Evolutionary conservation across 2,888 invertebrate species (phyloP).

Genomic region (Lasioglossum pauxillum): DNA sequence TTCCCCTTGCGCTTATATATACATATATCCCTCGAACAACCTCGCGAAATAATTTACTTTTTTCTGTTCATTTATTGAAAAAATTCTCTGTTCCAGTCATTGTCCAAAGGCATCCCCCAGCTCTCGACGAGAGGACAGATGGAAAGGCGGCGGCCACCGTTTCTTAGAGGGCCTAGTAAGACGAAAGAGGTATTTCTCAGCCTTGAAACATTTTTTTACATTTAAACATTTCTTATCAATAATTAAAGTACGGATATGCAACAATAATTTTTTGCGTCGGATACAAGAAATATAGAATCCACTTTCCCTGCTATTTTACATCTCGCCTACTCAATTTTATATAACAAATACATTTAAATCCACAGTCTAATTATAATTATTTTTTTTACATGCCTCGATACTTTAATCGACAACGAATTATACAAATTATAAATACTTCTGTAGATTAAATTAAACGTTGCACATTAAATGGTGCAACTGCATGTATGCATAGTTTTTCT

Average conservation of each 20-base stretch:
- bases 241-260: too few relatives aligned
- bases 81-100: conserved; percentile 66
- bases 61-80: neutral
- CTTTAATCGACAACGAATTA: neutral
- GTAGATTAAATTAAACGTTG: neutral
- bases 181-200: conserved; percentile 78
- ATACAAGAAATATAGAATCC: too few relatives aligned
- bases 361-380: too few relatives aligned
- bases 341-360: too few relatives aligned
- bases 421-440: neutral
- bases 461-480: neutral
- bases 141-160: conserved; percentile 82
- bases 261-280: too few relatives aligned
- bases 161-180: conserved; percentile 79
- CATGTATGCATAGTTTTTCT: neutral
- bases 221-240: neutral
- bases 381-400: too few relatives aligned
- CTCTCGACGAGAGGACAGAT: conserved; percentile 79
- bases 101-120: conserved; percentile 77
- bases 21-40: neutral
- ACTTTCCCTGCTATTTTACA: too few relatives aligned
- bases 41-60: neutral
- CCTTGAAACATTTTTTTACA: neutral
- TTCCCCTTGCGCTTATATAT: neutral
- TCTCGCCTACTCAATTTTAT: too few relatives aligned